Evolutionary conservation across 2,797 vertebrate genomes (phyloP), one percentile per base, ranked within the genome.

Genomic region (Macrochelys suwanniensis): DNA sequence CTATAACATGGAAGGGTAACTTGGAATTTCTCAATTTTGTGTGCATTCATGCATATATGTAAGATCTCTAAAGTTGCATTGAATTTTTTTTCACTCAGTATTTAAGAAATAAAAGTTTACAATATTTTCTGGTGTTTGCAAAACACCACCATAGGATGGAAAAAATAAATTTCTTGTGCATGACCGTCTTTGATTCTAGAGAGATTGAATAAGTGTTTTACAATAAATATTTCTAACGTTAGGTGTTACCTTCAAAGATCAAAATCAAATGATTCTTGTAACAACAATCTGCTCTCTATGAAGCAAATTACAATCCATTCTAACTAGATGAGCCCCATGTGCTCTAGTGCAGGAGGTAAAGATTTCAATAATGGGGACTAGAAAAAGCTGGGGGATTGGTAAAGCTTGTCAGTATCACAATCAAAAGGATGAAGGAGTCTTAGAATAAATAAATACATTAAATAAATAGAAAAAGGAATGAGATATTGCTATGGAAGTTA

Each of bases 281-380:
- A 77, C 5, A 49, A 47, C 12, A 26, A 82, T 37, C 54, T 6
- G 16, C 26, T 96, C 47, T 86, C 87, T 83, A n/a, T 71, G 87
- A 95, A 31, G 53, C 19, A 93, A 87, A 33, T 49, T 90, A 57
- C 25, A 93, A 93, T 85, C 93, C 82, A 68, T 16, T 45, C 49
- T 83, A 92, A 94, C 79, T 88, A 92, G 7, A 95, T 21, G 17
- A 93, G 37, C 7, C 19, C 84, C 25, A 28, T 15, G 13, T 76
- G 25, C 74, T 26, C 25, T 21, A 11, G 19, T 37, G n/a, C 37
- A 11, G 25, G 7, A 76, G 13, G 45, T 47, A 45, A 25, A 21
- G n/a, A 31, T 49, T 28, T 31, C 45, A 47, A 8, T 77, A 49
- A 49, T 47, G 25, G 47, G 15, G 45, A 31, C 45, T 49, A 17